Evolutionary conservation across 2,888 invertebrate genomes (phyloP).

Genomic region (Drosophila lacicola): DNA sequence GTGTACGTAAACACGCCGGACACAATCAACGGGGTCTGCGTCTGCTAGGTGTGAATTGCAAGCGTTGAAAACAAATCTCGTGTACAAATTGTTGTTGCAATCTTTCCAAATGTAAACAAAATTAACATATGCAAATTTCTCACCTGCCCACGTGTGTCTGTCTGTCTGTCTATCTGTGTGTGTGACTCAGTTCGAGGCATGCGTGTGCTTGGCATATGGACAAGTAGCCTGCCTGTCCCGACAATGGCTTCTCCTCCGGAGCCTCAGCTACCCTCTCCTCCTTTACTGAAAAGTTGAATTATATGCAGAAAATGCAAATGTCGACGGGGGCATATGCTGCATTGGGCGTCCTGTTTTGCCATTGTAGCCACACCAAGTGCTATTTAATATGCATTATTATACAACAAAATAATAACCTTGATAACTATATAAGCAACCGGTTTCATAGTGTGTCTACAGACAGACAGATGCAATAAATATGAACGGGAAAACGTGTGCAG

Average conservation of each 20-base stretch:
- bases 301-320: slow-evolving; percentile 68
- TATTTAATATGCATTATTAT: slow-evolving; percentile 67
- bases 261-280: neutral
- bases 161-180: no score
- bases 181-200: slow-evolving; percentile 29
- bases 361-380: slow-evolving; percentile 10
- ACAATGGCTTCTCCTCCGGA: neutral
- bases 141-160: slow-evolving; percentile 39
- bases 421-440: slow-evolving; percentile 52
- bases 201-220: slow-evolving; percentile 43
- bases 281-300: slow-evolving; percentile 44
- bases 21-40: slow-evolving; percentile 15
- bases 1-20: slow-evolving; percentile 58
- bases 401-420: slow-evolving; percentile 55
- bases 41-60: slow-evolving; percentile 61
- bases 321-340: slow-evolving; percentile 21
- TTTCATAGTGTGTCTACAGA: slow-evolving; percentile 1
- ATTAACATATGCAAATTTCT: slow-evolving; percentile 77
- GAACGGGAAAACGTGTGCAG: slow-evolving; percentile 2
- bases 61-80: slow-evolving; percentile 39
- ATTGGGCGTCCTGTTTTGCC: slow-evolving; percentile 15
- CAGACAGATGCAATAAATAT: slow-evolving; percentile 5
- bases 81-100: slow-evolving; percentile 72
- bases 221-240: slow-evolving; percentile 58
- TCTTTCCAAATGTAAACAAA: slow-evolving; percentile 77